phyloP scores from a whole-genome alignment of 2,113 vertebrate species.

The Labeo rohita region DNA sequence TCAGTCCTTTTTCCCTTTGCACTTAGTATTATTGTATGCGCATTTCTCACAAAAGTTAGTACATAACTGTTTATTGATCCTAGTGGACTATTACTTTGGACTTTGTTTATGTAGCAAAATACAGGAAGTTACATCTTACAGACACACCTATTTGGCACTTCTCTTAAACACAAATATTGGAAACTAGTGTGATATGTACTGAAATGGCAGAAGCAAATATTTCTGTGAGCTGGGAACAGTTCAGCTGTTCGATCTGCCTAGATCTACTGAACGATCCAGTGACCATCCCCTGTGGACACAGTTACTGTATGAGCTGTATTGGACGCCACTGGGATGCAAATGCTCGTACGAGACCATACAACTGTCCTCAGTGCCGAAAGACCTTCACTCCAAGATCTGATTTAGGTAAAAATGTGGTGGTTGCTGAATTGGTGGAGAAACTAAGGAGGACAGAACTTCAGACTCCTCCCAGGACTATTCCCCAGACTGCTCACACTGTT shows the following conservation, averaged over 20 bases:
- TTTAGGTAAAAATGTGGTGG: not conserved
- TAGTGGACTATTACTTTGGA: not conserved
- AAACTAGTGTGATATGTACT: not conserved
- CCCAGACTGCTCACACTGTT: not conserved
- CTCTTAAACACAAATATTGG: not conserved
- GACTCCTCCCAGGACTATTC: no score
- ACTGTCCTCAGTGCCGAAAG: not conserved
- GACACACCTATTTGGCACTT: not conserved
- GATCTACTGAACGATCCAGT: not conserved
- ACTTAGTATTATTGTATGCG: not conserved
- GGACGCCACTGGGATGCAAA: not conserved
- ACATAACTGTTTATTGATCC: not conserved
- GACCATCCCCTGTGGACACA: not conserved
- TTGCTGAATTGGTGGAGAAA: slow-evolving; percentile 3
- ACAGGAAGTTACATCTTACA: not conserved
- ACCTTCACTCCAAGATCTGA: no score
- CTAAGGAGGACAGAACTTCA: not conserved
- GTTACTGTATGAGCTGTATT: not conserved
- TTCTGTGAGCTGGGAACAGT: not conserved
- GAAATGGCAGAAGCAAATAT: not conserved
- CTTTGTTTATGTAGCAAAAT: slow-evolving; percentile 7
- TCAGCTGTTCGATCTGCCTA: not conserved
- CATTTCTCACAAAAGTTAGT: not conserved
- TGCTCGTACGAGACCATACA: not conserved
- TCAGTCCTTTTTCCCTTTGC: not conserved